Evolutionary conservation across 2,888 invertebrate species (phyloP), one percentile per base, ranked within the genome.

Genomic region (Rhingia campestris): DNA sequence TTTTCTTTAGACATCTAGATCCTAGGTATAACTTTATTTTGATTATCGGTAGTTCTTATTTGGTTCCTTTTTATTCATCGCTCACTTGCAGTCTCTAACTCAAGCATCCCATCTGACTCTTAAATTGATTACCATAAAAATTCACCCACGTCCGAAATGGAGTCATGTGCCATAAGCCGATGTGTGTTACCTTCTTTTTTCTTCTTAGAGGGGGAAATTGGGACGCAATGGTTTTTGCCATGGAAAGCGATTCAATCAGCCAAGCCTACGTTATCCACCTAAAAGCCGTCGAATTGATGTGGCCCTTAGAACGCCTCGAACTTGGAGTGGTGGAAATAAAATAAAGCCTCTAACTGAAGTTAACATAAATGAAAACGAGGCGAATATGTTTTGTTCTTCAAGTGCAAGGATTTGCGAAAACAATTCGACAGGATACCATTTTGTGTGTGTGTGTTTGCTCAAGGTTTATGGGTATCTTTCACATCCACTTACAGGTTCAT

Each of bases 81-180:
- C 39, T 82, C 43, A 58, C 33, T 79, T 69, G 41, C 39, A 33
- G 61, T 56, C 72, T 53, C 59, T 63, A 45, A 43, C 79, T 32
- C 35, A 30, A 41, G 37, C 49, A 79, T 63, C 73, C 79, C 39
- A 59, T 67, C 53, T 37, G 39, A 51, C 51, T 61, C 51, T 80
- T 80, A 84, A 84, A 84, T 84, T 80, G 80, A 80, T 80, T 84
- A 84, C 80, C 74, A 84, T 80, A 80, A 80, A 84, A 84, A 75
- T 84, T 84, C 84, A 84, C 54, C 80, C 84, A 84, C 84, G 84
- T 84, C 84, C 84, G 70, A 84, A 74, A 80, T 70, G 74, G 73
- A 84, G 73, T 80, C 84, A 84, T 84, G 84, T 80, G 61, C 84
- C 80, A 74, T 47, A 69, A 69, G 80, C 80, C 64, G 22, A 22